These are phyloP conservation scores for Chaenodraco wilsoni DNA, from an alignment of 2,797 vertebrate genomes.

Conservation along the genomic window DNA sequence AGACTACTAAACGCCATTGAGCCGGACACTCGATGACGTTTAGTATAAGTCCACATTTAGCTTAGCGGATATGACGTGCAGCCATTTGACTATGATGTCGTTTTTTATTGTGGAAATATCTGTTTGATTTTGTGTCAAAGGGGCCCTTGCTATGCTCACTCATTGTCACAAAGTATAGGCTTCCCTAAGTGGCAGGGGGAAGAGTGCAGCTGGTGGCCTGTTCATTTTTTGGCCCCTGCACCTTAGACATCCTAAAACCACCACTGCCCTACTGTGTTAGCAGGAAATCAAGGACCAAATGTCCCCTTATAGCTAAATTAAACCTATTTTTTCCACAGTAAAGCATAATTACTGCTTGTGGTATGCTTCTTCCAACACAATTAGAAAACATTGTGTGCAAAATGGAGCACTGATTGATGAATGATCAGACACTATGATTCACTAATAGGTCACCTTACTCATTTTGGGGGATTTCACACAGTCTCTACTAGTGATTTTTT, in stretches of 20 bases:
- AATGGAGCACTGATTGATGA: neutral
- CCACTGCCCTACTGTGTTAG: neutral
- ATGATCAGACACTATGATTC: neutral
- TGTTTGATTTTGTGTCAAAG: too few relatives aligned
- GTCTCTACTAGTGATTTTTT: neutral
- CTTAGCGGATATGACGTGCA: too few relatives aligned
- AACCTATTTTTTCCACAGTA: neutral
- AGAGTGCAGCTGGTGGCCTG: neutral
- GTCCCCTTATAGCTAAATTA: neutral
- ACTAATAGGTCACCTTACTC: constrained; percentile 1
- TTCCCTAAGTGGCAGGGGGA: too few relatives aligned
- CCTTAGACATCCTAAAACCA: neutral
- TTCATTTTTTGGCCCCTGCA: neutral
- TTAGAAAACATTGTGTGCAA: neutral
- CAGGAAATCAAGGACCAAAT: neutral
- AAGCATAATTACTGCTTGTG: neutral
- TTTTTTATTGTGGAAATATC: too few relatives aligned
- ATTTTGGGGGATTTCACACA: neutral
- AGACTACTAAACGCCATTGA: too few relatives aligned
- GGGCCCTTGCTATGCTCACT: too few relatives aligned
- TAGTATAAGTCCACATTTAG: too few relatives aligned
- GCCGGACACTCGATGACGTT: too few relatives aligned
- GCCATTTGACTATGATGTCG: too few relatives aligned
- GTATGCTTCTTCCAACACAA: neutral
- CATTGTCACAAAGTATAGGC: too few relatives aligned